Percentiles rank a stretch among this genome's conserved stretches.
Evolutionary conservation across 2,888 invertebrate genomes (phyloP).

Genomic region (Drosophila picticornis): DNA sequence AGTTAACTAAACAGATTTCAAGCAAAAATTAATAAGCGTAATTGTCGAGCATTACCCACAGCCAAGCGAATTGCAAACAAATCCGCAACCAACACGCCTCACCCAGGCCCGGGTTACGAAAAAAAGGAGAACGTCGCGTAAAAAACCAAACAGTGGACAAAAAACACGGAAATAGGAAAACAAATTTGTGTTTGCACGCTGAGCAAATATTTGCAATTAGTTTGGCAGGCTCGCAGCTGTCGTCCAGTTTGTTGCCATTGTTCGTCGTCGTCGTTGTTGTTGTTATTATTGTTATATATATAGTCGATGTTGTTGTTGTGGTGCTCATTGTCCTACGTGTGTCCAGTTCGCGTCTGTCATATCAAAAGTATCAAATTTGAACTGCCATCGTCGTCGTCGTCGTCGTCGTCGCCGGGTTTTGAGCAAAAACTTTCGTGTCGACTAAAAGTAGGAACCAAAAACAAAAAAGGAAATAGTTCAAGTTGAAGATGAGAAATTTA

Average conservation of each 20-base stretch:
- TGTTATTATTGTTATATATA: constrained; percentile 9
- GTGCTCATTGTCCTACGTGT: constrained; percentile 12
- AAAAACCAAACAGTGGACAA: constrained; percentile 24
- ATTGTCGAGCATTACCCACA: constrained; percentile 51
- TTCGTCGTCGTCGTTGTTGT: constrained; percentile 12
- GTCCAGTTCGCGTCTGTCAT: constrained; percentile 19
- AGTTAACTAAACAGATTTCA: constrained; percentile 47
- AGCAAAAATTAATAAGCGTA: constrained; percentile 58
- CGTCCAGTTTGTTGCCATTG: constrained; percentile 32
- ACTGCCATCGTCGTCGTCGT: constrained; percentile 8
- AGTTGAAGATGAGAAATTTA: constrained; percentile 33
- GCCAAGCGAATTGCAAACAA: constrained; percentile 41
- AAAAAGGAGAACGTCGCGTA: constrained; percentile 2
- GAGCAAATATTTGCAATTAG: constrained; percentile 68
- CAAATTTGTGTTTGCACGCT: constrained; percentile 48
- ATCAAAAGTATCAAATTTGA: constrained; percentile 23
- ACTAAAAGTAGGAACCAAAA: neutral
- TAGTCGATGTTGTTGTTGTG: constrained; percentile 14
- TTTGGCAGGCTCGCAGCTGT: constrained; percentile 48
- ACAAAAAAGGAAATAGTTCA: neutral
- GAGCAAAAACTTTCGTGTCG: constrained; percentile 21
- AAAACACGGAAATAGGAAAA: constrained; percentile 1
- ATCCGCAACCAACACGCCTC: constrained; percentile 1
- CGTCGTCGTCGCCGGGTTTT: constrained; percentile 24
- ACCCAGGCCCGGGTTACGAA: neutral